Evolutionary conservation across 2,113 vertebrate genomes (phyloP).

Genomic region (Monarcha castaneiventris): DNA sequence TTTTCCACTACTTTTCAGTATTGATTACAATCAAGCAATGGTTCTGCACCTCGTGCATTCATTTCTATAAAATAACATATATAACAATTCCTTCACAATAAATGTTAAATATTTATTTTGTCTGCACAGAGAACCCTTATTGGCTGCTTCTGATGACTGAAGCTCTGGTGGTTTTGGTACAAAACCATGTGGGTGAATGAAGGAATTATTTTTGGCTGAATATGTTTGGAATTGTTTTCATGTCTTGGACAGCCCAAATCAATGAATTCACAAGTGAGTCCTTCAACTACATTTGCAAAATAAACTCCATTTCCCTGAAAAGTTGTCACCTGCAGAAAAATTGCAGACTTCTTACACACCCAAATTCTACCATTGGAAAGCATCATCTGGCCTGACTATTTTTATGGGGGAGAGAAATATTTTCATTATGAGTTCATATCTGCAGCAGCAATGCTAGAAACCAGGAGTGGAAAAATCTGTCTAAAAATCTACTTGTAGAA

Average conservation of each 20-base stretch:
- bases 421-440: not conserved
- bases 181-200: not conserved
- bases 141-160: not conserved
- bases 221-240: not conserved
- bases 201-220: not conserved
- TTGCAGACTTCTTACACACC: not conserved
- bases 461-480: not conserved
- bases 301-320: not conserved
- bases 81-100: not conserved
- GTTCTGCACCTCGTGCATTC: not conserved
- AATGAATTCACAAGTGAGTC: accelerated
- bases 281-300: not conserved
- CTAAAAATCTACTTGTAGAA: not conserved
- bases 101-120: not conserved
- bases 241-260: not conserved
- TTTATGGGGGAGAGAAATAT: not conserved
- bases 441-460: not conserved
- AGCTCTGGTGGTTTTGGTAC: not conserved
- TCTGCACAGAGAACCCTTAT: not conserved
- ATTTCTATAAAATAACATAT: not conserved
- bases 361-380: not conserved
- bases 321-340: not conserved
- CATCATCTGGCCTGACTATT: not conserved
- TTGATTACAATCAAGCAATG: not conserved
- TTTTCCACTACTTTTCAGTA: not conserved